Base-by-base conservation (phyloP, 2,888 invertebrate species). In the Chloroclysta siterata region DNA sequence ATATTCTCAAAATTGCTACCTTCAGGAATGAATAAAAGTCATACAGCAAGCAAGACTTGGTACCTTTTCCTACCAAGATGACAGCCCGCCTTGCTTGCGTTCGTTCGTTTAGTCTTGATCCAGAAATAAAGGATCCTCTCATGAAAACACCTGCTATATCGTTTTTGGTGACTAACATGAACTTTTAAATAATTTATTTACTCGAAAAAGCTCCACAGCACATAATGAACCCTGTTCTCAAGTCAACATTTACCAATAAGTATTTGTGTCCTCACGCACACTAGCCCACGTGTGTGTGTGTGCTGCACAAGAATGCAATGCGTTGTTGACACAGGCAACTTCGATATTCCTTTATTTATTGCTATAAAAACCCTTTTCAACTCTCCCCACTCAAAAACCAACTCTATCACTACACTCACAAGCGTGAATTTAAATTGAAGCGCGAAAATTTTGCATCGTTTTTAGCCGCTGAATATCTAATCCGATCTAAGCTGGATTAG, bases 271-370 rank as follows among this genome's bases (percentile, higher is more conserved):
- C 82, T 74, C 82, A 80, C 87, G 72, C 87, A 84, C 87, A 83
- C 77, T 73, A 58, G 33, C 66, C 41, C 71, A 72, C 68, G 36
- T 54, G 66, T 60, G 53, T 65, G 22, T 71, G 77, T 82, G 82
- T 80, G 85, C 79, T 78, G 81, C 66, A 66, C 83, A 92, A 92
- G 92, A 92, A 92, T 92, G 92, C 93, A 91, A 87, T 85, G 88
- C 89, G 90, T 89, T 92, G 93, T 92, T 93, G 93, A 92, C 92
- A 93, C 92, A 90, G 85, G 87, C 89, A 90, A 88, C 91, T 90
- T 90, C 91, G 90, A 91, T 93, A 91, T 90, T 92, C 90, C 90
- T 93, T 93, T 93, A 93, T 93, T 92, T 93, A 93, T 91, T 88
- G 83, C 90, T 89, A 90, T 90, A 90, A 91, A 91, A 91, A 88